Base-by-base conservation (phyloP, 2,888 invertebrate species). In the Abrostola triplasia region DNA sequence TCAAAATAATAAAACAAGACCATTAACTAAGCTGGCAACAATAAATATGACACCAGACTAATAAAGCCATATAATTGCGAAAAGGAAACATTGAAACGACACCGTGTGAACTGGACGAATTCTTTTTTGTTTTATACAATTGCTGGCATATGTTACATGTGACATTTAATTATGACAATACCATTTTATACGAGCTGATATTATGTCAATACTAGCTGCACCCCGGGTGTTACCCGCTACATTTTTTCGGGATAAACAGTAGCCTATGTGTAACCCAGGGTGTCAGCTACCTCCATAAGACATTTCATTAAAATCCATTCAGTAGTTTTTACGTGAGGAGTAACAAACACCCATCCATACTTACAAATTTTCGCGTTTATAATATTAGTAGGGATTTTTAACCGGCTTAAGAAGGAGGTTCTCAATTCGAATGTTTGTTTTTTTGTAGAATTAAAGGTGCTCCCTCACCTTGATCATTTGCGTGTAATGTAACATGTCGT, bases 101-200 rank as follows among this genome's bases (percentile, higher is more conserved):
- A 58, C 42, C 58, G 76, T 72, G 70, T 37, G 72, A 72, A 72
- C 59, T 35, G 76, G 41, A 36, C 55, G 8, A 71, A 59, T 44
- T 42, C 5, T 53, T 57, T 55, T 41, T 67, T 56, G 5, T 67
- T 67, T 71, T n/a, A 38, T 55, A 42, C 37, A 51, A 65, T 65
- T 51, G 36, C 6, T 13, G 10, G 7, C 50, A 44, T 36, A 67
- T 36, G 68, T 57, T 36, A 50, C 53, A 49, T 35, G 35, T 66
- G 52, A 56, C 40, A 49, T 13, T 41, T 6, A 44, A 66, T 0
- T 67, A 9, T 55, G 59, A 72, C 59, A 59, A 54, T 54, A n/a
- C 48, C 47, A 58, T 55, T 58, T 24, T 6, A 58, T 51, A 65
- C 53, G 24, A 66, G 71, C 53, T 65, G 66, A 12, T 56, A 37